Evolutionary conservation across 1,140 invertebrate genomes (phyloP).

Genomic region (Homarus americanus): DNA sequence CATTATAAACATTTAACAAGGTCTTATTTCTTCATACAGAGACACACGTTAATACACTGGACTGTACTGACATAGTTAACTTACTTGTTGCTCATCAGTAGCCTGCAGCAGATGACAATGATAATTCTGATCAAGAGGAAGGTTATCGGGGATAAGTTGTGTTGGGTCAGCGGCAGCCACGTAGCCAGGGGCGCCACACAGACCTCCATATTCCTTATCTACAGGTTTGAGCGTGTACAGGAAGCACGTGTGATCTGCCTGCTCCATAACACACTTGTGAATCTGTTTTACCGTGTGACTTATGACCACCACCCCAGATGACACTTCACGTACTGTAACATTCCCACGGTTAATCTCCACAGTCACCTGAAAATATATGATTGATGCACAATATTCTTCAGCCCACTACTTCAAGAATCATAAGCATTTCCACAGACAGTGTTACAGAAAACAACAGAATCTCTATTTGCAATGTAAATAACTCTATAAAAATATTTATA

Average conservation of each 20-base stretch:
- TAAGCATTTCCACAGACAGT: no score
- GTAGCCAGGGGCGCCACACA: slow-evolving; percentile 48
- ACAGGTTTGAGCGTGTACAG: slow-evolving; percentile 66
- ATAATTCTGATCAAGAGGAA: slow-evolving; percentile 64
- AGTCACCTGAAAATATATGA: slow-evolving; percentile 65
- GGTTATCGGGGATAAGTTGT: slow-evolving; percentile 57
- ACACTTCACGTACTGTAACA: slow-evolving; percentile 48
- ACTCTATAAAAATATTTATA: no score
- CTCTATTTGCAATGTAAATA: no score
- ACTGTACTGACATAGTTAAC: not conserved
- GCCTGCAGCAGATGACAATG: slow-evolving; percentile 73
- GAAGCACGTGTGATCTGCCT: slow-evolving; percentile 74
- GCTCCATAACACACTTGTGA: slow-evolving; percentile 75
- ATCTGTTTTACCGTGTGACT: slow-evolving; percentile 72
- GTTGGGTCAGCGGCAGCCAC: slow-evolving; percentile 41
- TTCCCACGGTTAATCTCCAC: slow-evolving; percentile 68
- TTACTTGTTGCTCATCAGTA: slow-evolving; percentile 67
- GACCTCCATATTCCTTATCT: slow-evolving; percentile 48
- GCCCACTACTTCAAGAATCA: no score
- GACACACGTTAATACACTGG: no score
- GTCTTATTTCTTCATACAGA: no score
- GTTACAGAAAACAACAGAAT: no score
- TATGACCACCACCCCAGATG: slow-evolving; percentile 45
- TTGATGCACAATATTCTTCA: no score
- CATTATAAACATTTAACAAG: no score